These are phyloP conservation scores for Coreoperca whiteheadi DNA, from an alignment of 2,113 vertebrate genomes.

Conservation along the genomic window DNA sequence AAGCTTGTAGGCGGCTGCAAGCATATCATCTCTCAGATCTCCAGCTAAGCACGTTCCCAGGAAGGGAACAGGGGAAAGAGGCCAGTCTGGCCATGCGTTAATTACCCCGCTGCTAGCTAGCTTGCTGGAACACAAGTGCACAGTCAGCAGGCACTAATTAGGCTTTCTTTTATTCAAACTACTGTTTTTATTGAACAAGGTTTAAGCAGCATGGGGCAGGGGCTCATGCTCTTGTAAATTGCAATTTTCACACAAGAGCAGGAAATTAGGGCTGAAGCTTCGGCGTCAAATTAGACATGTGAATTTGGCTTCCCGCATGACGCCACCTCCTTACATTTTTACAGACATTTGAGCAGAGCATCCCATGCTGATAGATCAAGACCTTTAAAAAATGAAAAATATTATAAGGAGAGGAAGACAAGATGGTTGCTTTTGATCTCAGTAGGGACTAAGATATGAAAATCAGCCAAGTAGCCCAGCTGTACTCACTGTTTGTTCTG, in stretches of 20 bases:
- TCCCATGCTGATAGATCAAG: slow-evolving; percentile 32
- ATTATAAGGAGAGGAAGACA: slow-evolving; percentile 37
- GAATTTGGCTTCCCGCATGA: slow-evolving; percentile 43
- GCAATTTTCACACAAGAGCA: slow-evolving; percentile 74
- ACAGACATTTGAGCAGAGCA: slow-evolving; percentile 46
- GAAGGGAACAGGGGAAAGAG: slow-evolving; percentile 60
- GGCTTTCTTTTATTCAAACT: slow-evolving; percentile 78
- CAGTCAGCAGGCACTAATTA: slow-evolving; percentile 82
- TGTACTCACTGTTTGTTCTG: slow-evolving; percentile 65
- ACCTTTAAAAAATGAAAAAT: slow-evolving; percentile 52
- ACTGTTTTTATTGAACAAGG: slow-evolving; percentile 78
- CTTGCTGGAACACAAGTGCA: slow-evolving; percentile 77
- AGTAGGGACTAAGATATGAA: slow-evolving; percentile 49
- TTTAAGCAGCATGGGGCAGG: slow-evolving; percentile 71
- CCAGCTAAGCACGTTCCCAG: slow-evolving; percentile 68
- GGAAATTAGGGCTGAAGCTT: slow-evolving; percentile 74
- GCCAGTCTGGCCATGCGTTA: slow-evolving; percentile 71
- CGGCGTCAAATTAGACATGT: slow-evolving; percentile 62
- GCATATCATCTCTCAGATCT: slow-evolving; percentile 75
- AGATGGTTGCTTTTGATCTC: slow-evolving; percentile 62
- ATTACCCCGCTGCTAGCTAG: slow-evolving; percentile 77
- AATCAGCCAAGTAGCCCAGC: slow-evolving; percentile 62
- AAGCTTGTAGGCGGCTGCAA: slow-evolving; percentile 68
- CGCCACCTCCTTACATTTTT: slow-evolving; percentile 40
- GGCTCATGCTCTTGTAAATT: slow-evolving; percentile 70